Evolutionary conservation across 92 coral and sea anemone species (phyloP), one percentile per base, ranked within the genome.

Genomic region (Phymanthus crucifer): DNA sequence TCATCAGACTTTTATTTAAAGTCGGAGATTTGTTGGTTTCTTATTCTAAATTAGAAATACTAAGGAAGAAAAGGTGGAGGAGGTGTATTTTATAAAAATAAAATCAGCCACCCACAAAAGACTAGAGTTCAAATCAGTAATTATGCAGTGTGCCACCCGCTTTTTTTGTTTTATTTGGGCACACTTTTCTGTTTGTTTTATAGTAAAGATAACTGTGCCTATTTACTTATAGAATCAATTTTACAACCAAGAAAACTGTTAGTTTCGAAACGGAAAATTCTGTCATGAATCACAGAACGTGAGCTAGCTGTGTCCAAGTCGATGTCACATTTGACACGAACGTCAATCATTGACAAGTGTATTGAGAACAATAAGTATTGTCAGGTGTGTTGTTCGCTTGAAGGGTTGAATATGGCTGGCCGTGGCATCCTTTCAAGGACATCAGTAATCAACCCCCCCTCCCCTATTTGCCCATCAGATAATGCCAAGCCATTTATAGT

Each of bases 401-500:
- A 57, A 31, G 66, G 83, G 71, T 82, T 78, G 81, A 78, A 74
- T 82, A 36, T 82, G 86, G 71, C 79, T 74, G 87, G 81, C 74
- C 77, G 78, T 73, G 73, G 78, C 79, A 56, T 77, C 80, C 91
- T 71, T 76, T 84, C 83, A 90, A 82, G 89, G 58, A 81, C 97
- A 84, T 77, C 75, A 71, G 87, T 88, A 84, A 86, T 80, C 85
- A 78, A 90, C 85, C 83, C 83, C 80, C 90, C 94, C 94, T 81
- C 84, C 94, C 94, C 87, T 74, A 84, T 87, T 85, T 79, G 85
- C 68, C 84, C 80, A 67, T 54, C 69, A 86, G 80, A 90, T 78
- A 93, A 90, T 90, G 85, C 77, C 85, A 50, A 75, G 80, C 97
- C 91, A 91, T 93, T 93, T 87, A 93, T 93, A 90, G 94, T 88